A percentile compares a stretch with the other conserved stretches of the same genome.
These are phyloP conservation scores for Phymanthus crucifer DNA, from an alignment of 92 coral and sea anemone genomes.

Conservation along the genomic window DNA sequence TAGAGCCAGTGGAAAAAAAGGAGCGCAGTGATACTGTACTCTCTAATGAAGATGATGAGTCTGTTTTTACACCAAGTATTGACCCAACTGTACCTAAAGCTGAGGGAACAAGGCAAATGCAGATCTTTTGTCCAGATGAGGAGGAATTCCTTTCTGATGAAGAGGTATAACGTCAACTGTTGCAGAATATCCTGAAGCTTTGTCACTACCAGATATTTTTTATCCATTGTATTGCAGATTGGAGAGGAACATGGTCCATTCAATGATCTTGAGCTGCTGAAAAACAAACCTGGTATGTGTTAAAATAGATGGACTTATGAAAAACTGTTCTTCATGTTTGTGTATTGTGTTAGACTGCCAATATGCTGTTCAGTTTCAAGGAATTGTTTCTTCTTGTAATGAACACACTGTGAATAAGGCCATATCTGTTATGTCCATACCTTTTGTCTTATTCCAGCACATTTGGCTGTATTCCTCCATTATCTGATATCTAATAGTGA, in stretches of 20 bases:
- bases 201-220: background rate
- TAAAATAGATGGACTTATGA: background rate
- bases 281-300: constrained; percentile 89
- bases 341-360: too few species aligned
- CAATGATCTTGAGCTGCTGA: constrained; percentile 83
- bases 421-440: background rate
- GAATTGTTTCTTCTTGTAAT: too few species aligned
- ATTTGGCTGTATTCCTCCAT: constrained; percentile 94
- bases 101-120: constrained; percentile 48
- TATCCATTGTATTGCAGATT: constrained; percentile 49
- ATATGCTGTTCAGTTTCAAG: too few species aligned
- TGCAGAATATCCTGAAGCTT: background rate
- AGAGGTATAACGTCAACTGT: constrained; percentile 56
- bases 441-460: constrained; percentile 65
- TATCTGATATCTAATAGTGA: constrained; percentile 95
- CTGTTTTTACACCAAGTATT: constrained; percentile 2
- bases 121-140: constrained; percentile 89
- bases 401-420: too few species aligned
- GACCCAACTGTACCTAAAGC: constrained; percentile 11
- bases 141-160: constrained; percentile 97
- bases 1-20: constrained; percentile 74
- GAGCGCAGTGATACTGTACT: constrained; percentile 61
- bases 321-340: background rate
- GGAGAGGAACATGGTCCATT: constrained; percentile 98
- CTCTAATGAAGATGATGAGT: constrained; percentile 61